A percentile compares a stretch with the other conserved stretches of the same genome.
Conservation (phyloP, 2,113 vertebrate species). For the Mesocricetus auratus region DNA sequence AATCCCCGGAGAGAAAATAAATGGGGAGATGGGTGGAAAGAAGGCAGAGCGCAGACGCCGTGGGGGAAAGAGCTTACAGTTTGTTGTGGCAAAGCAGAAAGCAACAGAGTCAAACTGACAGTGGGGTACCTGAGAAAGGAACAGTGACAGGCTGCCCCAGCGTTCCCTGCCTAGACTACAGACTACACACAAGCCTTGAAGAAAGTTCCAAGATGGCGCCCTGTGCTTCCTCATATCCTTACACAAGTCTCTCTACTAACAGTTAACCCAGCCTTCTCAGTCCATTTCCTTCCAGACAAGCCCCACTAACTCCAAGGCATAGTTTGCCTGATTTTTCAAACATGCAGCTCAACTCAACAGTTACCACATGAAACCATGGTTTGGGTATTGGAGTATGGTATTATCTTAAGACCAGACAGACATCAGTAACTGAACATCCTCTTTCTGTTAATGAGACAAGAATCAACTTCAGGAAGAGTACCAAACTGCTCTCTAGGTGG, state of each 20-base stretch:
- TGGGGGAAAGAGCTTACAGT: not conserved
- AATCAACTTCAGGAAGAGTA: not conserved
- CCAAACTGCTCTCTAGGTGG: not conserved
- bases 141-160: accelerated
- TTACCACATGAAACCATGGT: not conserved
- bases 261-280: not conserved
- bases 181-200: not conserved
- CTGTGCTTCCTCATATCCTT: not conserved
- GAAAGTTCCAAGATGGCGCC: not conserved
- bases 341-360: not conserved
- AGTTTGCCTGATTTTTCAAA: not conserved
- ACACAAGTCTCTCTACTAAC: not conserved
- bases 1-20: not conserved
- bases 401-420: not conserved
- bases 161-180: not conserved
- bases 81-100: not conserved
- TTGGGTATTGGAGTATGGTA: not conserved
- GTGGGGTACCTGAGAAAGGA: not conserved
- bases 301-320: not conserved
- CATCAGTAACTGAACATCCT: not conserved
- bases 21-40: not conserved
- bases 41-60: not conserved
- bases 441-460: not conserved
- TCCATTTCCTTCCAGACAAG: not conserved
- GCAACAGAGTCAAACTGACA: not conserved